Evolutionary conservation across 2,888 invertebrate species (phyloP).

Genomic region (Melanophora roralis): DNA sequence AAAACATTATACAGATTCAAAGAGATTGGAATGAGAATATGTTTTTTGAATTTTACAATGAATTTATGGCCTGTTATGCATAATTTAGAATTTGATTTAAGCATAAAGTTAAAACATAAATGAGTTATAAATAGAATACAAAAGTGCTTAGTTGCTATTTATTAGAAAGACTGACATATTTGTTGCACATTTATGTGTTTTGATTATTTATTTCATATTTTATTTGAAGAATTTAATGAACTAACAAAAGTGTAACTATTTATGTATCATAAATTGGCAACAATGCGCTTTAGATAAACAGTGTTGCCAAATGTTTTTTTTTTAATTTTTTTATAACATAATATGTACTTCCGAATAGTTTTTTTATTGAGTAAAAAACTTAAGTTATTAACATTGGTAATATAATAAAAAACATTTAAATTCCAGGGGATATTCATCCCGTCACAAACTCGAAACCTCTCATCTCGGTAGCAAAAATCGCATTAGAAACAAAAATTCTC

Average conservation of each 20-base stretch:
- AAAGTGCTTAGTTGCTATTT: background rate
- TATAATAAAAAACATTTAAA: too few relatives aligned
- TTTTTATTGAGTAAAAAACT: too few relatives aligned
- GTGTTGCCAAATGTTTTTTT: too few relatives aligned
- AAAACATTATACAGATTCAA: slow-evolving; percentile 8
- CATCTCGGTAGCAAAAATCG: too few relatives aligned
- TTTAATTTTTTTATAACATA: too few relatives aligned
- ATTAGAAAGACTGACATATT: background rate
- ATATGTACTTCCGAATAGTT: too few relatives aligned
- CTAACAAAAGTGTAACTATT: background rate
- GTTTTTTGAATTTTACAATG: background rate
- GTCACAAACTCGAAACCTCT: too few relatives aligned
- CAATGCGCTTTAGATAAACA: too few relatives aligned
- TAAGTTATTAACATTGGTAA: too few relatives aligned
- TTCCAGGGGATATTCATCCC: too few relatives aligned
- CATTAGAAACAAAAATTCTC: too few relatives aligned
- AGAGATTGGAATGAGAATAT: background rate
- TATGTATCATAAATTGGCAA: too few relatives aligned
- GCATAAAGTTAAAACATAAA: slow-evolving; percentile 15
- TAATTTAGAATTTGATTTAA: slow-evolving; percentile 25
- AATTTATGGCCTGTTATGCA: slow-evolving; percentile 29
- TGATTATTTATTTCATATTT: background rate
- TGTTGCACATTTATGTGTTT: background rate
- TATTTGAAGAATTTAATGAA: background rate
- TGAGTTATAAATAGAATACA: slow-evolving; percentile 2